These are phyloP conservation scores for Endomychus coccineus DNA, from an alignment of 2,888 invertebrate species.

Conservation along the genomic window DNA sequence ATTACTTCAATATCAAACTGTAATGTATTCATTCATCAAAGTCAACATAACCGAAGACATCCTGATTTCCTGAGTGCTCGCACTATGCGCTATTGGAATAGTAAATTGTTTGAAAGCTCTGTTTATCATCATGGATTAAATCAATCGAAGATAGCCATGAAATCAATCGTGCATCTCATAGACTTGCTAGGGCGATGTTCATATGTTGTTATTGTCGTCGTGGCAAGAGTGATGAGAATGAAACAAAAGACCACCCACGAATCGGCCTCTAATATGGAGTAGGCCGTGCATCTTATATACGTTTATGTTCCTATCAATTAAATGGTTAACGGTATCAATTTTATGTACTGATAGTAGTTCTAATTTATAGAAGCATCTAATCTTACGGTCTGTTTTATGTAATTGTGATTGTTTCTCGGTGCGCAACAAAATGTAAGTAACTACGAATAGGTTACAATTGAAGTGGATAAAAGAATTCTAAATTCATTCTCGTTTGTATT, in stretches of 20 bases:
- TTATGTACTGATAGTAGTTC: no score
- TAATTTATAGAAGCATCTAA: no score
- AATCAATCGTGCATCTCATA: slow-evolving; percentile 35
- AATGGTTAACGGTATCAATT: slow-evolving; percentile 14
- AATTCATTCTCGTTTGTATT: no score
- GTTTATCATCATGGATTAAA: slow-evolving; percentile 13
- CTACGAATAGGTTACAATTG: no score
- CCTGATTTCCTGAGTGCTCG: slow-evolving; percentile 10
- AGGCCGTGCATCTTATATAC: slow-evolving; percentile 19
- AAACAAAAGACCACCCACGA: slow-evolving; percentile 31
- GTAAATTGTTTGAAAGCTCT: slow-evolving; percentile 6
- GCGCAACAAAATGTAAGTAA: no score
- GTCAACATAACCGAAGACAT: slow-evolving; percentile 12
- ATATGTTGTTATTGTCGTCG: slow-evolving; percentile 32
- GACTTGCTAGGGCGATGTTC: slow-evolving; percentile 34
- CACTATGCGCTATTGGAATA: slow-evolving; percentile 8
- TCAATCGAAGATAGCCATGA: slow-evolving; percentile 21
- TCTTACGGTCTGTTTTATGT: no score
- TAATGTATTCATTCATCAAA: slow-evolving; percentile 14
- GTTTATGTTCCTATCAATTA: slow-evolving; percentile 24
- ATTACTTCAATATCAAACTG: no score
- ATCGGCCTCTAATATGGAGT: slow-evolving; percentile 26
- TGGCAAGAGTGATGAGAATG: slow-evolving; percentile 31
- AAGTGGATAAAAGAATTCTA: no score
- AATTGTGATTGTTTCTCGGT: no score